Base-by-base conservation (phyloP, 2,797 vertebrate species). In the Erithacus rubecula region DNA sequence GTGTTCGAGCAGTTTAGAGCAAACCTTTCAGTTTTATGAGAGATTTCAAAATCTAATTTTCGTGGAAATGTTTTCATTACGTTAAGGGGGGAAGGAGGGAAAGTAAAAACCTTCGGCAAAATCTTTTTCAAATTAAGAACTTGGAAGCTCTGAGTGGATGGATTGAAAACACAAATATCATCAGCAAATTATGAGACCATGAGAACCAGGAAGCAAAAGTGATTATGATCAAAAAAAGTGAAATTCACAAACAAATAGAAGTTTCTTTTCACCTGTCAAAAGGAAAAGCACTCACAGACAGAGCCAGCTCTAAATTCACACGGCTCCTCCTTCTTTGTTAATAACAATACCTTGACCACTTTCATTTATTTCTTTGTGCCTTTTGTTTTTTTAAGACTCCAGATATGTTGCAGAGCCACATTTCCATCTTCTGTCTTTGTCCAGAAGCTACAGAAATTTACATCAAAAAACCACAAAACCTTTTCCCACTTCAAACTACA, bases 101-200 rank as follows among this genome's bases (percentile, higher is more conserved):
- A 46, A 81, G 75, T 77, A 83, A 91, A 89, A 96, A 76, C 58
- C 30, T 88, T 79, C 55, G 55, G 64, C 32, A 41, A 82, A 95
- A 95, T 56, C 70, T 94, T 96, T 93, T 97, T 97, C 58, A 34
- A 94, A 94, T 96, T 96, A 97, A 93, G n/a, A 92, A 89, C 63
- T 9, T 94, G 94, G 94, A 96, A 93, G 89, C 67, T 64, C 71
- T 46, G 56, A 43, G 92, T 3, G 5, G 85, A 93, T 24, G 67
- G 87, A 94, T 63, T 88, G 87, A 94, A 94, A 95, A 93, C 85
- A 94, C 67, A 88, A 95, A 96, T 49, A 76, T 77, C 93, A 83
- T 87, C 94, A 76, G 67, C 90, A 94, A 92, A 90, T 94, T 87
- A 79, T 10, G 59, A 92, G 93, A 72, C 62, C 93, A 91, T 78